Base-by-base conservation (phyloP, 2,113 vertebrate species). In the Percina caprodes region DNA sequence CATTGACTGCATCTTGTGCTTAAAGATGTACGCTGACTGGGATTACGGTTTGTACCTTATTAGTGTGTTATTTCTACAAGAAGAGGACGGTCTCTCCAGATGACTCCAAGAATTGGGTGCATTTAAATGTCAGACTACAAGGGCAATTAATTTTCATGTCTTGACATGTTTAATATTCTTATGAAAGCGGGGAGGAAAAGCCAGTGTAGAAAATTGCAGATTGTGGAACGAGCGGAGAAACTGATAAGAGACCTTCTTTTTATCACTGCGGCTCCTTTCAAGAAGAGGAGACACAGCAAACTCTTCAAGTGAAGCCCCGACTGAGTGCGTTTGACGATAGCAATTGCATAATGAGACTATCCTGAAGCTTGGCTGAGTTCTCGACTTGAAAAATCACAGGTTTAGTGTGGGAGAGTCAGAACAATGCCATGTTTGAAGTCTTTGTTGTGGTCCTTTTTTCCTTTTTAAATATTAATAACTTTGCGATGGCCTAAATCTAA, bases 21-120 rank as follows among this genome's bases (percentile, higher is more conserved):
- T 84, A 74, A 86, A 84, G 85, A 87, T 51, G 83, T 66, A 69
- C 74, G 51, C 74, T 58, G 69, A 83, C 82, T 86, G 2, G 68
- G 81, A 89, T 92, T 91, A 85, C 2, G 7, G 58, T 30, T 30
- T 30, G 30, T 30, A 73, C 79, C 87, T 88, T 89, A 91, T 93
- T 92, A 88, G 85, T 66, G 14, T 92, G 82, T 88, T 91, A 92
- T 92, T 89, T 92, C 79, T 68, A 72, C 71, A 77, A 71, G 51
- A 73, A 56, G 66, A 82, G 39, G 58, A 76, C 42, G 0, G n/a
- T 45, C 74, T 90, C 85, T 80, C 69, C 39, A 55, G 85, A 80
- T 73, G 63, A 86, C 78, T 85, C 60, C 11, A 55, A 59, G 39
- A 76, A 80, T 42, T 51, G 68, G 30, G 71, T 83, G 73, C 72